Evolutionary conservation across 2,888 invertebrate genomes (phyloP).

Genomic region (Acrocyrtus sp.): DNA sequence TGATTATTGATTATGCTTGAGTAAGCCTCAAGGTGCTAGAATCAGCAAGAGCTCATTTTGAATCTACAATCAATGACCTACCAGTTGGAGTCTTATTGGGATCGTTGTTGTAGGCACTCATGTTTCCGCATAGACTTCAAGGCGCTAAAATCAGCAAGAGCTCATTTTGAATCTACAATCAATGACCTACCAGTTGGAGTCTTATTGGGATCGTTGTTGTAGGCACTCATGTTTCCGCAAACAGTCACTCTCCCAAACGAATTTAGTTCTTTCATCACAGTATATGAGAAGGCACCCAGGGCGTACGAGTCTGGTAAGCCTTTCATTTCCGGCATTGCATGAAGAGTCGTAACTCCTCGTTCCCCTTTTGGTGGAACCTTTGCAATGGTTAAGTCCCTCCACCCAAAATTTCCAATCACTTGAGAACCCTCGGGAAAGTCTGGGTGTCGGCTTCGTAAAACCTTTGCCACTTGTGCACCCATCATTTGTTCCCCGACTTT

Average conservation of each 20-base stretch:
- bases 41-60: too few relatives aligned
- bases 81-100: too few relatives aligned
- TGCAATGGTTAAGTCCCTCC: conserved; percentile 73
- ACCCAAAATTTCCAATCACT: conserved; percentile 75
- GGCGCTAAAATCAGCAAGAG: too few relatives aligned
- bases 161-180: too few relatives aligned
- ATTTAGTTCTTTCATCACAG: conserved; percentile 75
- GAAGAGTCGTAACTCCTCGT: conserved; percentile 52
- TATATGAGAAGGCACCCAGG: conserved; percentile 74
- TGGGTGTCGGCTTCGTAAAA: conserved; percentile 73
- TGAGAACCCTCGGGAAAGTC: conserved; percentile 74
- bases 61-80: too few relatives aligned
- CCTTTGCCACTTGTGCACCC: neutral
- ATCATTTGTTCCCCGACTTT: too few relatives aligned
- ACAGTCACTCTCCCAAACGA: conserved; percentile 72
- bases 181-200: conserved; percentile 35
- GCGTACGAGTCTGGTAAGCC: conserved; percentile 73
- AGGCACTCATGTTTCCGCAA: conserved; percentile 75
- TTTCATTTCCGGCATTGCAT: conserved; percentile 71
- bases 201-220: conserved; percentile 68
- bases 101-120: too few relatives aligned
- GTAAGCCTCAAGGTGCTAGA: too few relatives aligned
- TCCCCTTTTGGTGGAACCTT: conserved; percentile 65
- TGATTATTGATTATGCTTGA: too few relatives aligned
- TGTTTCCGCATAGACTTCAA: too few relatives aligned